phyloP scores from a whole-genome alignment of 53 echinoderm and acorn worm species.

The Holothuria leucospilota region DNA sequence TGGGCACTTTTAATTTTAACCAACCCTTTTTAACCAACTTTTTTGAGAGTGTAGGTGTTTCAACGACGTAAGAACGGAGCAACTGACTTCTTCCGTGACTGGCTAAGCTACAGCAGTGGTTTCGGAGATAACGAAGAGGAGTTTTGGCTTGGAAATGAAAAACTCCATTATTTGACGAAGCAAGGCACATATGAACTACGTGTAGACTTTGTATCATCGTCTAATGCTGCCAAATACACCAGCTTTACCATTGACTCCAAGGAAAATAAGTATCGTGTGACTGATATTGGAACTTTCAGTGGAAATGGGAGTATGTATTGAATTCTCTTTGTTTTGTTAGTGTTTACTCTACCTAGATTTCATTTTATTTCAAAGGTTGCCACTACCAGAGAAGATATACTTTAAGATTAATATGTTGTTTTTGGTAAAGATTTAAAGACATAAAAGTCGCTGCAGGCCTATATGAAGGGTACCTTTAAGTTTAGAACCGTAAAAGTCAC shows the following conservation, averaged over 20 bases:
- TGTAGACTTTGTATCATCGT: not conserved
- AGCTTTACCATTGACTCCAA: not conserved
- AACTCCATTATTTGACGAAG: slow-evolving; percentile 5
- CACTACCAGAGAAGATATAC: no score
- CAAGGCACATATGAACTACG: slow-evolving; percentile 7
- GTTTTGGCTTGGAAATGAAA: slow-evolving; percentile 36
- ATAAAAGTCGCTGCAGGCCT: no score
- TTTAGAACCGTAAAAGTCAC: no score
- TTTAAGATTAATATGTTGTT: no score
- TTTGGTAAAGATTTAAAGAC: no score
- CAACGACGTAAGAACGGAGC: not conserved
- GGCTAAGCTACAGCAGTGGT: not conserved
- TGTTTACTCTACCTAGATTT: no score
- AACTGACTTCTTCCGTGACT: not conserved
- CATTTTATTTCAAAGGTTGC: no score
- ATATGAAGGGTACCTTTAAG: no score
- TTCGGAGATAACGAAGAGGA: not conserved
- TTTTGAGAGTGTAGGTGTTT: no score
- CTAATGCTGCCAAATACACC: not conserved
- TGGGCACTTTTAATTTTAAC: no score
- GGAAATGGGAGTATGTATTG: not conserved
- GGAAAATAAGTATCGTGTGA: not conserved
- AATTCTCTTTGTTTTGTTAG: no score
- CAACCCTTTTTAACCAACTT: no score
- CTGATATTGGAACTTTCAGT: not conserved